Percentiles rank a stretch among this genome's conserved stretches.
Conservation (phyloP, 2,797 vertebrate species). For the Poecile montanus region DNA sequence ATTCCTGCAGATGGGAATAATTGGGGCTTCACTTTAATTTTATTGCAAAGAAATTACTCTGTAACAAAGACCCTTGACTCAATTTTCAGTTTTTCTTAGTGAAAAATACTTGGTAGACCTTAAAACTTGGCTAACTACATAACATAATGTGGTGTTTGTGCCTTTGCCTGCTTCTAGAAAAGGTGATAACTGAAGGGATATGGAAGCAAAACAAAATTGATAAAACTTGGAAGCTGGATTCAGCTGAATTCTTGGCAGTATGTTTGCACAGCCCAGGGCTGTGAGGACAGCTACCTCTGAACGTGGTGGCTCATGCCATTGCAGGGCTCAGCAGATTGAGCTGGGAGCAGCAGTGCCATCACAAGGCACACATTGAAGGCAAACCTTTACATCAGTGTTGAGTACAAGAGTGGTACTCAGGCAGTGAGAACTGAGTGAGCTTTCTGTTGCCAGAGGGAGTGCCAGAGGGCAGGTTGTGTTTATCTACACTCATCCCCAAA, state of each 20-base stretch:
- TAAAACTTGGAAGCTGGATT: not conserved
- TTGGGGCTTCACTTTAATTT: not conserved
- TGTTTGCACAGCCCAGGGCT: not conserved
- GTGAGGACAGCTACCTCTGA: not conserved
- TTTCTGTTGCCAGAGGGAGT: not conserved
- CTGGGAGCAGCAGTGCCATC: not conserved
- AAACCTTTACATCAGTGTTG: not conserved
- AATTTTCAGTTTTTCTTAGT: not conserved
- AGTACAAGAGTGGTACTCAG: accelerated
- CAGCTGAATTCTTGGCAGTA: not conserved
- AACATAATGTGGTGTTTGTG: not conserved
- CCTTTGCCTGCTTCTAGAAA: not conserved
- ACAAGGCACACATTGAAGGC: not conserved
- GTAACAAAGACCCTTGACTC: not conserved
- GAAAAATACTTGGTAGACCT: not conserved
- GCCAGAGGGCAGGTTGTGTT: not conserved
- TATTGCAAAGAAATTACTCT: not conserved
- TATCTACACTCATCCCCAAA: not conserved
- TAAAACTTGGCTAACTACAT: not conserved
- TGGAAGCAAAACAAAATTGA: not conserved
- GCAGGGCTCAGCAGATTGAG: not conserved
- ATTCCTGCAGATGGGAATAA: not conserved
- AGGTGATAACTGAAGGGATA: not conserved
- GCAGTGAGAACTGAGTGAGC: not conserved
- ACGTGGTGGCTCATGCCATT: not conserved